Conservation (phyloP, 1,140 invertebrate genomes). For the Monochamus saltuarius region DNA sequence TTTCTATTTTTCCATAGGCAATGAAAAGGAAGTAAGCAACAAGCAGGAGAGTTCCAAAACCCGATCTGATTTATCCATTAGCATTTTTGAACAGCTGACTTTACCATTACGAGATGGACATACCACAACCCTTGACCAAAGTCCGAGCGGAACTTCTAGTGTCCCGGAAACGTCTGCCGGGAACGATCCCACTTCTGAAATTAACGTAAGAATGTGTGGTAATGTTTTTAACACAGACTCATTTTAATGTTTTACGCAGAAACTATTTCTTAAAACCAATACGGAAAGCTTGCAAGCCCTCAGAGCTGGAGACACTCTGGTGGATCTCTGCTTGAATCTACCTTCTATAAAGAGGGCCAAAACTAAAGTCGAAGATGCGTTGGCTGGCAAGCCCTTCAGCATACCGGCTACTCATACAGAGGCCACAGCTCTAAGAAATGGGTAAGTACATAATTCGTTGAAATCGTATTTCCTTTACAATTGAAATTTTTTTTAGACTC, state of each 20-base stretch:
- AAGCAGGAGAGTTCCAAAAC: constrained; percentile 61
- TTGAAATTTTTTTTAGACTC: constrained; percentile 58
- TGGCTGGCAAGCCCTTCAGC: constrained; percentile 64
- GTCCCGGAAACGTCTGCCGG: constrained; percentile 45
- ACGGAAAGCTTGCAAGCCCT: constrained; percentile 59
- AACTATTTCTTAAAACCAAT: constrained; percentile 61
- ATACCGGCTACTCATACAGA: constrained; percentile 72
- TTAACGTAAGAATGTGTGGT: constrained; percentile 49
- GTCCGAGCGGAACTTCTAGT: constrained; percentile 48
- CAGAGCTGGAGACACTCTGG: constrained; percentile 75
- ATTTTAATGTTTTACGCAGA: constrained; percentile 45
- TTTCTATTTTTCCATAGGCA: constrained; percentile 33
- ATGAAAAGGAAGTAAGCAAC: constrained; percentile 58
- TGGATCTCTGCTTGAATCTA: constrained; percentile 75
- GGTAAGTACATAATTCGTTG: constrained; percentile 42
- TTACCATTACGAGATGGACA: constrained; percentile 61
- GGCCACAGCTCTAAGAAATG: constrained; percentile 69
- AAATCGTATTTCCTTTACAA: not conserved
- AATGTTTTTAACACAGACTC: not conserved
- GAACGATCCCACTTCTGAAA: constrained; percentile 45
- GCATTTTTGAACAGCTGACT: constrained; percentile 67
- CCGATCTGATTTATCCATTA: constrained; percentile 63
- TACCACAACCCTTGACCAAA: constrained; percentile 23
- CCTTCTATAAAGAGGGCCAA: constrained; percentile 75
- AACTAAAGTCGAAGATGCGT: constrained; percentile 68